Evolutionary conservation across 2,113 vertebrate genomes (phyloP).

Genomic region (Ptilonorhynchus violaceus): DNA sequence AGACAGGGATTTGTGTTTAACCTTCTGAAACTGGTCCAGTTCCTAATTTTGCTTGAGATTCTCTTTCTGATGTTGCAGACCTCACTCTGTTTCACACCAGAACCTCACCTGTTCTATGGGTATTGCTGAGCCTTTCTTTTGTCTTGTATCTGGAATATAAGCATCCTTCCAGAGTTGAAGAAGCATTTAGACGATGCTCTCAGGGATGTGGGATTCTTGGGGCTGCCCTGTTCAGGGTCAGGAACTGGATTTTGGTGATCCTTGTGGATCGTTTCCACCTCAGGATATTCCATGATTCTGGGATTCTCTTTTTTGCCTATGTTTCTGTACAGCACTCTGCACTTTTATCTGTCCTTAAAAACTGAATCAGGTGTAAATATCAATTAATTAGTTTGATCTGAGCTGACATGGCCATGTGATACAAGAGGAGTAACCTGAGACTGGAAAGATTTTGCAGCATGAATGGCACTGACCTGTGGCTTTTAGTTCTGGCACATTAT

Average conservation of each 20-base stretch:
- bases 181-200: neutral
- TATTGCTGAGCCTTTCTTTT: neutral
- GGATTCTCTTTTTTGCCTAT: neutral
- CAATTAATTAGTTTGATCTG: neutral
- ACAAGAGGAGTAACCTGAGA: neutral
- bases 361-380: no score
- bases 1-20: neutral
- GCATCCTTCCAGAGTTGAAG: neutral
- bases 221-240: neutral
- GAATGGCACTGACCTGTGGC: neutral
- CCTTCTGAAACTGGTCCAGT: neutral
- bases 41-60: neutral
- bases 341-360: neutral
- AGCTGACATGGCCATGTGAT: rapidly evolving
- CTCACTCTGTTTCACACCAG: neutral
- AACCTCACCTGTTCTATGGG: neutral
- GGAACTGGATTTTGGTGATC: neutral
- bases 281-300: neutral
- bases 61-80: neutral
- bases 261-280: neutral
- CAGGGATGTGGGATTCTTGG: rapidly evolving
- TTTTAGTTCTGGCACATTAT: neutral
- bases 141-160: neutral
- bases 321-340: neutral
- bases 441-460: neutral